Evolutionary conservation across 2,797 vertebrate species (phyloP).

Genomic region (Buceros bicornis): DNA sequence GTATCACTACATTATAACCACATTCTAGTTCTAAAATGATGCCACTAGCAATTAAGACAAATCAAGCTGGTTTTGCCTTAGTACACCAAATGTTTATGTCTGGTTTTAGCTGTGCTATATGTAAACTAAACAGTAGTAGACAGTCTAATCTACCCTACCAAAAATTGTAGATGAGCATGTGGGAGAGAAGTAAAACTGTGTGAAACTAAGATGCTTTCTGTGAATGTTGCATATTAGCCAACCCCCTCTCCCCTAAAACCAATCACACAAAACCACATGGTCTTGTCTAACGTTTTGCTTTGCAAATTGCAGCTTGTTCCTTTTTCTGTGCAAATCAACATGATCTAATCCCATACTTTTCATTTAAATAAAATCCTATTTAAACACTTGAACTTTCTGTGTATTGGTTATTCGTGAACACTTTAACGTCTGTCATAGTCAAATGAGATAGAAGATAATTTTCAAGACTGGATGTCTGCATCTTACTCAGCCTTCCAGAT

Average conservation of each 20-base stretch:
- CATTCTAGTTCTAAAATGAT: not conserved
- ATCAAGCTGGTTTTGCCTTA: not conserved
- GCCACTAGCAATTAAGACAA: not conserved
- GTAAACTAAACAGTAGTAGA: not conserved
- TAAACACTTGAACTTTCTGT: not conserved
- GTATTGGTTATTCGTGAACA: not conserved
- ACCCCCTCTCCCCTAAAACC: accelerated
- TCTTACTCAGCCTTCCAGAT: not conserved
- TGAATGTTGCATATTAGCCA: not conserved
- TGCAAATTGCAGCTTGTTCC: not conserved
- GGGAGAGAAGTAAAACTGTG: not conserved
- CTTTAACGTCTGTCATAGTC: not conserved
- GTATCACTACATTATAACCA: not conserved
- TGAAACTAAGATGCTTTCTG: not conserved
- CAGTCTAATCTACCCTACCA: not conserved
- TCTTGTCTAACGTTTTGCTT: not conserved
- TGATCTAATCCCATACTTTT: not conserved
- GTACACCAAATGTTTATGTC: not conserved
- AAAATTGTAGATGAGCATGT: not conserved
- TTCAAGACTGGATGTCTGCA: not conserved
- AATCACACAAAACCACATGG: not conserved
- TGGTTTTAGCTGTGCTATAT: not conserved
- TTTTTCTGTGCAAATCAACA: not conserved
- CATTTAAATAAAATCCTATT: not conserved
- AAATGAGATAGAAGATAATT: not conserved